phyloP scores from a whole-genome alignment of 2,113 vertebrate genomes.

The Perognathus longimembris region DNA sequence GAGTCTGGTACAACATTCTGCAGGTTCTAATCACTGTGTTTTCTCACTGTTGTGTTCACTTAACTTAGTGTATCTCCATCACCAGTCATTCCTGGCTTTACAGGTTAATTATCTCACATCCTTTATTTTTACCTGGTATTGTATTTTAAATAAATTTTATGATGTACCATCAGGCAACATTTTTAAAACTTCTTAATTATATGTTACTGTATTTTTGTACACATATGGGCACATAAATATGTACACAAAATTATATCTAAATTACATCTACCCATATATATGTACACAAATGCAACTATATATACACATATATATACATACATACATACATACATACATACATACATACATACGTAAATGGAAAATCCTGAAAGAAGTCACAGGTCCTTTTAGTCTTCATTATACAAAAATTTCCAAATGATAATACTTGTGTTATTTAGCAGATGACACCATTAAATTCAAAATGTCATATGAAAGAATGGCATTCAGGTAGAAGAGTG shows the following conservation, averaged over 20 bases:
- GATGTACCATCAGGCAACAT: neutral
- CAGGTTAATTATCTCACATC: neutral
- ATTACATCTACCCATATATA: too few relatives aligned
- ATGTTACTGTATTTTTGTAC: neutral
- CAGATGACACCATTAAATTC: slow-evolving; percentile 36
- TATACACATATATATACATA: too few relatives aligned
- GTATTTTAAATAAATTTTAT: neutral
- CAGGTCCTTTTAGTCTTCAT: neutral
- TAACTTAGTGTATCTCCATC: neutral
- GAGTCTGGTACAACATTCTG: neutral
- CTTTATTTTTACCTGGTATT: neutral
- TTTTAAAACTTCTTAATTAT: neutral
- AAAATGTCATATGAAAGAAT: slow-evolving; percentile 6
- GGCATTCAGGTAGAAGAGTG: neutral
- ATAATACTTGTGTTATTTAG: neutral
- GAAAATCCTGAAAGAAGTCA: too few relatives aligned
- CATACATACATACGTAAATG: too few relatives aligned
- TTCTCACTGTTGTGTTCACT: neutral
- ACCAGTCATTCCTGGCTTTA: neutral
- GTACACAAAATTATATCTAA: neutral
- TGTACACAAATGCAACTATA: too few relatives aligned
- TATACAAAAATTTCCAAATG: neutral
- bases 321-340: too few relatives aligned
- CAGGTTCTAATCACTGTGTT: neutral
- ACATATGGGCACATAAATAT: neutral